These are phyloP conservation scores for Tetramorium simillimum DNA, from an alignment of 1,140 invertebrate genomes.

Conservation along the genomic window DNA sequence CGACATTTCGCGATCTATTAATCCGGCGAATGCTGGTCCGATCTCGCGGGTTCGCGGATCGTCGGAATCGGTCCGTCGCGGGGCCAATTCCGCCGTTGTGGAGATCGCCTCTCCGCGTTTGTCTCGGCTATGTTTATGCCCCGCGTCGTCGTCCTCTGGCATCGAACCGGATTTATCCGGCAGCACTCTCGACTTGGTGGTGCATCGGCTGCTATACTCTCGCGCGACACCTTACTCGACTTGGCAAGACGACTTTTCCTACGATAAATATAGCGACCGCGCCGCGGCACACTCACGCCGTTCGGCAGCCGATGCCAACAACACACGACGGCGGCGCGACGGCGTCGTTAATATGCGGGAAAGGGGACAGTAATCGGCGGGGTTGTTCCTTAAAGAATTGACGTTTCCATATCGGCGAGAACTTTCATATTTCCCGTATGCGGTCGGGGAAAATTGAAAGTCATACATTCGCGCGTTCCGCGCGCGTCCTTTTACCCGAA, in stretches of 20 bases:
- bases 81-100: conserved; percentile 15
- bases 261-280: conserved; percentile 77
- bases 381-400: conserved; percentile 43
- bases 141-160: conserved; percentile 68
- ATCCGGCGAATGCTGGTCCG: background rate
- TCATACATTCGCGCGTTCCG: background rate
- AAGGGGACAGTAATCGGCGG: conserved; percentile 49
- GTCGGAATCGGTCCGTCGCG: background rate
- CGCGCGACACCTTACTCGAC: conserved; percentile 80
- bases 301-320: conserved; percentile 72
- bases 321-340: conserved; percentile 46
- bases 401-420: conserved; percentile 13
- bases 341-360: conserved; percentile 49
- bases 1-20: background rate
- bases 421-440: conserved; percentile 10
- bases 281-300: conserved; percentile 72
- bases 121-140: conserved; percentile 73
- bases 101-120: conserved; percentile 60
- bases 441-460: conserved; percentile 21
- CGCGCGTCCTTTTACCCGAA: conserved; percentile 5
- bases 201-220: conserved; percentile 73
- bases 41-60: background rate
- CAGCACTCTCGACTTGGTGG: conserved; percentile 49
- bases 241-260: conserved; percentile 78
- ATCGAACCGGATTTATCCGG: conserved; percentile 80